Evolutionary conservation across 2,888 invertebrate species (phyloP).

Genomic region (Eremobia ochroleuca): DNA sequence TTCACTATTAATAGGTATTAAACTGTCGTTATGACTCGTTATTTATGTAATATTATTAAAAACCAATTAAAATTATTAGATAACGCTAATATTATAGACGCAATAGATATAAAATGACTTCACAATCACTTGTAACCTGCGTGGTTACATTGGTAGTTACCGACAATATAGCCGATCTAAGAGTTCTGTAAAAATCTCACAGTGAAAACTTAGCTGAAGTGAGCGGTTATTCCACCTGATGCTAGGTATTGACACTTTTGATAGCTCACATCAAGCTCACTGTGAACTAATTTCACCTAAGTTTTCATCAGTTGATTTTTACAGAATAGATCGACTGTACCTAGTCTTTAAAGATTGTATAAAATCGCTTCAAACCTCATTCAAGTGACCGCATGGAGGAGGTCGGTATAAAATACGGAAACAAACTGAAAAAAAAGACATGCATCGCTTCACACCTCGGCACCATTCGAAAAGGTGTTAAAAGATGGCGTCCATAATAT

Average conservation of each 20-base stretch:
- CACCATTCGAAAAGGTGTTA: not conserved
- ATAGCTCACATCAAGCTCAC: not conserved
- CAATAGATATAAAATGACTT: constrained; percentile 28
- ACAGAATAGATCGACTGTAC: not conserved
- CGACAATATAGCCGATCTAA: not conserved
- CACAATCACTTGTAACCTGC: constrained; percentile 19
- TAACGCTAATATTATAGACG: constrained; percentile 13
- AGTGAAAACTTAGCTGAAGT: not conserved
- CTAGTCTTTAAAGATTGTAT: not conserved
- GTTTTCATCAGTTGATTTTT: not conserved
- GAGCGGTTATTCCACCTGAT: not conserved
- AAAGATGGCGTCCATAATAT: not conserved
- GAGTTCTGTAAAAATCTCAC: not conserved
- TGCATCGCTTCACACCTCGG: not conserved
- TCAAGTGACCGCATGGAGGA: not conserved
- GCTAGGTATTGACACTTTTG: not conserved
- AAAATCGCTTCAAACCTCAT: not conserved
- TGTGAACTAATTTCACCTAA: not conserved
- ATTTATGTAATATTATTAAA: constrained; percentile 27
- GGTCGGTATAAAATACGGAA: not conserved
- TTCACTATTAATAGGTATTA: not conserved
- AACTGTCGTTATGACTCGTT: not conserved
- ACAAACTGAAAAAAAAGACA: not conserved
- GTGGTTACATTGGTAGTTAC: not conserved
- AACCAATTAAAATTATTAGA: constrained; percentile 16